phyloP scores from a whole-genome alignment of 2,888 invertebrate species.

The Drosophila longiperda region DNA sequence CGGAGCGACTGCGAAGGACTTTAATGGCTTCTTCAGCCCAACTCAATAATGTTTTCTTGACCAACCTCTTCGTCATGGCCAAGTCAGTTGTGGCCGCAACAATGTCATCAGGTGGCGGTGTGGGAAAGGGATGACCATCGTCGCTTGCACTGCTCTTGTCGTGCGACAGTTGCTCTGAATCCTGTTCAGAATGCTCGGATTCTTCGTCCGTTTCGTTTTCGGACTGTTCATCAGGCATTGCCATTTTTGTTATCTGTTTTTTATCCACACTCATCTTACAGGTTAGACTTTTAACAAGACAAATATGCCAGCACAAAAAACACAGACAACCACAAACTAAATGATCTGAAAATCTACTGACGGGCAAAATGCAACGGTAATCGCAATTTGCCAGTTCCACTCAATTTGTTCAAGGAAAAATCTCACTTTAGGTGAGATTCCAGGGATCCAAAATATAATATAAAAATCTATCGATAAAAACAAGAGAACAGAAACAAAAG shows the following conservation, averaged over 20 bases:
- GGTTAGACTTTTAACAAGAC: background rate
- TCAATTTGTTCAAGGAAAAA: background rate
- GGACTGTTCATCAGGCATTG: constrained; percentile 1
- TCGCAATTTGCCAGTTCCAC: background rate
- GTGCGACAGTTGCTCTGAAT: background rate
- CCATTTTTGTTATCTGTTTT: background rate
- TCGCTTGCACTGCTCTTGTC: background rate
- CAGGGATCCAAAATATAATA: background rate
- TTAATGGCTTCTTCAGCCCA: constrained; percentile 13
- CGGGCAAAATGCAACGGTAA: constrained; percentile 25
- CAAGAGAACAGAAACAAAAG: too few species aligned
- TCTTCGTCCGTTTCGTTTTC: background rate
- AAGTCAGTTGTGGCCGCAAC: background rate
- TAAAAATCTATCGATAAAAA: background rate
- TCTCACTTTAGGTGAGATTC: background rate
- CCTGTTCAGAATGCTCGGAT: background rate
- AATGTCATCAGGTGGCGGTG: constrained; percentile 11
- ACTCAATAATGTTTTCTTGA: background rate
- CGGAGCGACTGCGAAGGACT: constrained; percentile 17
- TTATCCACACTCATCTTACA: background rate
- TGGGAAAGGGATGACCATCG: constrained; percentile 11
- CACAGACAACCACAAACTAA: background rate
- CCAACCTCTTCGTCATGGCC: background rate
- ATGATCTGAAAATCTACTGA: background rate
- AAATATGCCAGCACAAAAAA: background rate